Evolutionary conservation across 2,113 vertebrate species (phyloP).

Genomic region (human): GRCh38 chr7:97030001-97030500

Average conservation of each 20-base stretch:
- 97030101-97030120: slow-evolving; percentile 83
- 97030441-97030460: not conserved
- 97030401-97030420: slow-evolving; percentile 45
- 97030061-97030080: slow-evolving; percentile 80
- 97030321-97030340: slow-evolving; percentile 71
- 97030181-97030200: slow-evolving; percentile 78
- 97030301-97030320: slow-evolving; percentile 61
- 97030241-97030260: slow-evolving; percentile 69
- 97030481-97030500: not conserved
- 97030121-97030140: slow-evolving; percentile 78
- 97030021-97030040: slow-evolving; percentile 82
- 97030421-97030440: slow-evolving; percentile 48
- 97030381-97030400: not conserved
- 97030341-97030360: slow-evolving; percentile 68
- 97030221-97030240: slow-evolving; percentile 77
- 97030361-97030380: slow-evolving; percentile 67
- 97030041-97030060: slow-evolving; percentile 84
- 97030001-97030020: slow-evolving; percentile 83
- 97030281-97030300: slow-evolving; percentile 66
- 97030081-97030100: slow-evolving; percentile 78
- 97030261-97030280: slow-evolving; percentile 56
- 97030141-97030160: slow-evolving; percentile 80
- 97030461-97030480: not conserved
- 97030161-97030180: slow-evolving; percentile 74
- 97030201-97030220: slow-evolving; percentile 60